A percentile compares a stretch with the other conserved stretches of the same genome.
Conservation (phyloP, 1,140 invertebrate genomes). For the Brachionus koreanus region DNA sequence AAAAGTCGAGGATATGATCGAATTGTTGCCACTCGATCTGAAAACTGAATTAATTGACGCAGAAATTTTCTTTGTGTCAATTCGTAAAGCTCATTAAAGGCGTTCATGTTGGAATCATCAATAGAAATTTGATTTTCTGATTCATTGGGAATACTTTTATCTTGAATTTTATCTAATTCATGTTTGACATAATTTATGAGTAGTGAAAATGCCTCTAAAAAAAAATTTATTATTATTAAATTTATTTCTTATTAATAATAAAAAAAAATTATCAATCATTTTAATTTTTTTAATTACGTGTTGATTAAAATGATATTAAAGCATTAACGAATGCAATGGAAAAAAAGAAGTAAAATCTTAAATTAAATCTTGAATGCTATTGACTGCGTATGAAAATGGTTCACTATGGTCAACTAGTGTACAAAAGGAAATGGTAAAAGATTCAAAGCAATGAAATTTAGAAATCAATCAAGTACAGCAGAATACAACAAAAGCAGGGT, state of each 20-base stretch:
- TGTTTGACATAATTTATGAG: constrained; percentile 11
- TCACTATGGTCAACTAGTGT: no score
- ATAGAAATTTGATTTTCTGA: background rate
- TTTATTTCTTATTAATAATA: background rate
- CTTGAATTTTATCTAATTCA: constrained; percentile 20
- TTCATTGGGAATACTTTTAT: background rate
- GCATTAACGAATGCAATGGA: no score
- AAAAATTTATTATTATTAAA: background rate
- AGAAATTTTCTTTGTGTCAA: constrained; percentile 54
- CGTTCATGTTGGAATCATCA: background rate
- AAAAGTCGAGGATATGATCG: constrained; percentile 25
- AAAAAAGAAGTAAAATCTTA: no score
- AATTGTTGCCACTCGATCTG: constrained; percentile 46
- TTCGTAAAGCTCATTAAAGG: constrained; percentile 52
- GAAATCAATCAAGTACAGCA: no score
- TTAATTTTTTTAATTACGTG: no score
- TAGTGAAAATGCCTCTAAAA: background rate
- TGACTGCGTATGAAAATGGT: no score
- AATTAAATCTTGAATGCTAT: no score
- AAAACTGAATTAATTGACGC: constrained; percentile 50
- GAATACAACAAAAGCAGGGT: no score
- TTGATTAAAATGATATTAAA: no score
- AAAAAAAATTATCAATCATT: no score
- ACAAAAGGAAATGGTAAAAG: no score
- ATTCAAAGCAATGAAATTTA: no score